Base-by-base conservation (phyloP, 1,140 invertebrate genomes). In the Eupeodes corollae region DNA sequence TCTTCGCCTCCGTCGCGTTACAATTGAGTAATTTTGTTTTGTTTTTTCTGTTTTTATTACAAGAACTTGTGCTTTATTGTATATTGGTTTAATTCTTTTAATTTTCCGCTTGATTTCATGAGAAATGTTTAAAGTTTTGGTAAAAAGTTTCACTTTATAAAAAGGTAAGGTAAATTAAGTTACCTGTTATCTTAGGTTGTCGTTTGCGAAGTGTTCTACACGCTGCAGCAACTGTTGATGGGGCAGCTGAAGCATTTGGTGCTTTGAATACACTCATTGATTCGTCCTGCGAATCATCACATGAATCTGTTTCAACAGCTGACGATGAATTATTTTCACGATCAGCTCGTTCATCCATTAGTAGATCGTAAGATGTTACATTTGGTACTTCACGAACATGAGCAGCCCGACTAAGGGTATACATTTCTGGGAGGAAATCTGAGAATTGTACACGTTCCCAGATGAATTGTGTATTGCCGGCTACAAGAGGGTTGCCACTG, bases 141-240 rank as follows among this genome's bases (percentile, higher is more conserved):
- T n/a, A n/a, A n/a, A n/a, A n/a, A n/a, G n/a, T 35, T 35, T 35
- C 14, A 6, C 12, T 35, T 15, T 11, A 6, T 35, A 19, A 21
- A 13, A 40, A 40, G 9, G 9, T 40, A 40, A 40, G 15, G 9
- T 40, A 10, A 40, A 16, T 8, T 12, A 46, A 59, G 56, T 65
- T 54, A 68, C 65, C 65, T 65, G 65, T 68, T 52, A 68, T 68
- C 62, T 68, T 68, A 13, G 57, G 62, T 48, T 68, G 65, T 40
- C 65, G 53, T 46, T 67, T 67, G 48, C 59, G 56, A 14, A 53
- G 41, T 41, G 42, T 50, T 6, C 44, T 50, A 47, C 16, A 51
- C n/a, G 54, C 55, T 18, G 11, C 16, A 12, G 39, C n/a, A 5
- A 14, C 16, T 21, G 16, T 41, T 16, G n/a, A 12, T 21, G 16